Conservation (phyloP, 2,797 vertebrate genomes). For the Cirrhinus mrigala region DNA sequence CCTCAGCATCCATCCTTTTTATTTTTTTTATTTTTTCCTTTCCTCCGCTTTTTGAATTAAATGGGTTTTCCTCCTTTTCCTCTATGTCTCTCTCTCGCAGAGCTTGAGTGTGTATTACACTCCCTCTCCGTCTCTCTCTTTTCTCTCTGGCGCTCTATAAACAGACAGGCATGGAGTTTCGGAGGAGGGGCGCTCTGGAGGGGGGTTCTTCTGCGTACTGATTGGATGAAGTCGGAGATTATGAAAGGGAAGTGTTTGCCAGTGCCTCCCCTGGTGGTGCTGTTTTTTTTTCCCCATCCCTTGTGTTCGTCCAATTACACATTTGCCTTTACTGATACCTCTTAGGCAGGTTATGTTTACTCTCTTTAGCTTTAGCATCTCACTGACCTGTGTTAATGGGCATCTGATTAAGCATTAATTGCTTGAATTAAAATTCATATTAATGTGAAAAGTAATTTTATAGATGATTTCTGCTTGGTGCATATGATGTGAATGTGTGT, state of each 20-base stretch:
- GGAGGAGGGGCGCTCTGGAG: conserved; percentile 59
- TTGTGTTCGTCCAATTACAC: conserved; percentile 39
- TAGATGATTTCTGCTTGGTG: not conserved
- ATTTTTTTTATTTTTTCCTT: conserved; percentile 19
- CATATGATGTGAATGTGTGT: too few species aligned
- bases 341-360: conserved; percentile 28
- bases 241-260: conserved; percentile 66
- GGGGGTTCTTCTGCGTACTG: conserved; percentile 56
- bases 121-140: conserved; percentile 39
- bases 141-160: conserved; percentile 52
- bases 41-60: conserved; percentile 17
- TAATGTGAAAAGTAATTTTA: not conserved
- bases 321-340: conserved; percentile 31
- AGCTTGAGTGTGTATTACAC: conserved; percentile 24
- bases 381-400: conserved; percentile 45
- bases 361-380: conserved; percentile 25
- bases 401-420: conserved; percentile 37
- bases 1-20: conserved; percentile 21
- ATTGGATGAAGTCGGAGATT: conserved; percentile 67
- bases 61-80: conserved; percentile 8
- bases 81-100: conserved; percentile 8
- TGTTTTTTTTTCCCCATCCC: conserved; percentile 9
- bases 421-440: conserved; percentile 1
- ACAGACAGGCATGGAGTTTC: conserved; percentile 61
- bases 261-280: conserved; percentile 26